phyloP scores from a whole-genome alignment of 1,140 invertebrate species.

The Paraescarpia echinospica region DNA sequence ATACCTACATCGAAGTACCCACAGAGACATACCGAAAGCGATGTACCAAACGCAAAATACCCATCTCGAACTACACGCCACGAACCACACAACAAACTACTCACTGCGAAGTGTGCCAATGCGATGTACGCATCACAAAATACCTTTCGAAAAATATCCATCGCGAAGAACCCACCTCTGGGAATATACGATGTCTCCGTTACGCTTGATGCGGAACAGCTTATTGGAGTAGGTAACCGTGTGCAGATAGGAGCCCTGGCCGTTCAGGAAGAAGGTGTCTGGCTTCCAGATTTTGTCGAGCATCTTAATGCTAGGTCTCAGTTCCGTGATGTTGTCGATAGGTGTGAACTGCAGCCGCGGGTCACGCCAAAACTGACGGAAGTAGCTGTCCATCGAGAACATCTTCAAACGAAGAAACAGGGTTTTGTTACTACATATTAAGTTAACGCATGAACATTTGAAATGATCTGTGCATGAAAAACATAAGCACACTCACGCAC shows the following conservation, averaged over 20 bases:
- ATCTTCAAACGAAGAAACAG: constrained; percentile 16
- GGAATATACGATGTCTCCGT: constrained; percentile 24
- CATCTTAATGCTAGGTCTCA: constrained; percentile 55
- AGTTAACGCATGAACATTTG: too few species aligned
- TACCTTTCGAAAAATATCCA: not conserved
- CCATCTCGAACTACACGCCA: too few species aligned
- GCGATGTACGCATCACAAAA: not conserved
- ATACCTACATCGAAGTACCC: too few species aligned
- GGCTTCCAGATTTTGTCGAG: constrained; percentile 48
- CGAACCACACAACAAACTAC: not conserved
- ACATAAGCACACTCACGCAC: too few species aligned
- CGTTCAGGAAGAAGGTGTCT: constrained; percentile 25
- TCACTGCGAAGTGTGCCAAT: not conserved
- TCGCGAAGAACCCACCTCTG: constrained; percentile 12
- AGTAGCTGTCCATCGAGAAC: constrained; percentile 35
- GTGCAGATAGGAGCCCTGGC: constrained; percentile 24
- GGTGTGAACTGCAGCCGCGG: constrained; percentile 23
- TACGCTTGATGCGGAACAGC: constrained; percentile 24
- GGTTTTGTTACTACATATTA: not conserved
- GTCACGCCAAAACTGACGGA: constrained; percentile 34
- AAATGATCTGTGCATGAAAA: too few species aligned
- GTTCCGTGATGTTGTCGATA: constrained; percentile 43
- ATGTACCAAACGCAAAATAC: too few species aligned
- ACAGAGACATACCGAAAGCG: too few species aligned
- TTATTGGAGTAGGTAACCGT: constrained; percentile 26